phyloP scores from a whole-genome alignment of 1,140 invertebrate species.

The Drosophila persimilis region DNA sequence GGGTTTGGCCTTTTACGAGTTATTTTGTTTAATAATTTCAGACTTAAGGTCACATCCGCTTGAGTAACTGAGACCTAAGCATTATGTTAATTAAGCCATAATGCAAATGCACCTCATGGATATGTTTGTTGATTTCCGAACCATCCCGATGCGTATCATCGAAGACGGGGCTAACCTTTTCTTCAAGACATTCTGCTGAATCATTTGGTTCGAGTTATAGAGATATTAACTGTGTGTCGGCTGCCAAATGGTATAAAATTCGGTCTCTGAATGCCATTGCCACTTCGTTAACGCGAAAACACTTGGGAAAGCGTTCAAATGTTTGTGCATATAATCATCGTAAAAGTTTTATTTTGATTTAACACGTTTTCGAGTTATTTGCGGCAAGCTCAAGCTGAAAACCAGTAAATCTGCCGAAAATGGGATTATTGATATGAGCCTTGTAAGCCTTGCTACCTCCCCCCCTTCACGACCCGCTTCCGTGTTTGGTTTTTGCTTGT shows the following conservation, averaged over 20 bases:
- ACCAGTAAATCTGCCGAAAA: conserved; percentile 45
- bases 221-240: too few relatives aligned
- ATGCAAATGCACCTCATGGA: too few relatives aligned
- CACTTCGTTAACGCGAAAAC: too few relatives aligned
- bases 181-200: too few relatives aligned
- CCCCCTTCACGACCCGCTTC: not conserved
- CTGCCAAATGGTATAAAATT: too few relatives aligned
- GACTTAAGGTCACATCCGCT: conserved; percentile 35
- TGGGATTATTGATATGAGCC: conserved; percentile 77
- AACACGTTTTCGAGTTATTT: conserved; percentile 13
- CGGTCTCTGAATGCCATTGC: too few relatives aligned
- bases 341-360: conserved; percentile 20
- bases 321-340: too few relatives aligned
- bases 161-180: too few relatives aligned
- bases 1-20: conserved; percentile 32
- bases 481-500: conserved; percentile 13
- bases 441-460: conserved; percentile 40
- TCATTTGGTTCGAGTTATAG: too few relatives aligned
- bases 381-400: conserved; percentile 31
- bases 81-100: conserved; percentile 3
- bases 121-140: too few relatives aligned
- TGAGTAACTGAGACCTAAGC: conserved; percentile 28
- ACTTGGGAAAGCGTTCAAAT: too few relatives aligned
- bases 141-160: too few relatives aligned
- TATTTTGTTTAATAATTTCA: conserved; percentile 30